Percentiles rank a stretch among this genome's conserved stretches.
Conservation (phyloP, 2,797 vertebrate genomes). For the Calcarius lapponicus region DNA sequence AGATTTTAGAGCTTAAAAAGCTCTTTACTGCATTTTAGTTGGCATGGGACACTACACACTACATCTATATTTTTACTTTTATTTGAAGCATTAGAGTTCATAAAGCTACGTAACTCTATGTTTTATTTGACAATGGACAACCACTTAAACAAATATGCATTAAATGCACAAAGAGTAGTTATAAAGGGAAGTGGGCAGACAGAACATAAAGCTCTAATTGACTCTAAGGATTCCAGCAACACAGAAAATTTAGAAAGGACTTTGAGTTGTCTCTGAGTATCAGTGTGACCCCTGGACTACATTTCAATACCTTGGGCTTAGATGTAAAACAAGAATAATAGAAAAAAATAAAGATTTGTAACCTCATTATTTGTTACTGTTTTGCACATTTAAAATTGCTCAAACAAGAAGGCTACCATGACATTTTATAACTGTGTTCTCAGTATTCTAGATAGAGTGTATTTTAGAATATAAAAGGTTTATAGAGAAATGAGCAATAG, state of each 20-base stretch:
- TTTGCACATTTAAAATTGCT: background rate
- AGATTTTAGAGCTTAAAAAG: slow-evolving; percentile 23
- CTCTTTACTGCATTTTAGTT: background rate
- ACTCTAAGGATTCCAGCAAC: background rate
- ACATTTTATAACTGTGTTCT: background rate
- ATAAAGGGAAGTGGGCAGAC: background rate
- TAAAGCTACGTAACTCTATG: background rate
- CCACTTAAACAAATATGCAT: background rate
- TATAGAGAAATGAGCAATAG: background rate
- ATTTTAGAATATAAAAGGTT: background rate
- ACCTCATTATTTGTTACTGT: background rate
- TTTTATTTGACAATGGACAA: background rate
- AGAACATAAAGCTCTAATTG: background rate
- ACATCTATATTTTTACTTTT: slow-evolving; percentile 22
- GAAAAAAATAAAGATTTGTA: background rate
- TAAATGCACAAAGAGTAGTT: background rate
- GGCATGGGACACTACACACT: background rate
- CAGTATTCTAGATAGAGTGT: background rate
- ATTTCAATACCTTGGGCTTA: background rate
- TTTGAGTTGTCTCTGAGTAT: background rate
- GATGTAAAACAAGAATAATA: background rate
- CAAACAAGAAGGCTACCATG: background rate
- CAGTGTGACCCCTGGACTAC: background rate
- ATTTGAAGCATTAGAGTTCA: background rate
- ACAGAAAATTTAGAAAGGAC: background rate